Evolutionary conservation across 2,113 vertebrate genomes (phyloP).

Genomic region (Neopipo cinnamomea): DNA sequence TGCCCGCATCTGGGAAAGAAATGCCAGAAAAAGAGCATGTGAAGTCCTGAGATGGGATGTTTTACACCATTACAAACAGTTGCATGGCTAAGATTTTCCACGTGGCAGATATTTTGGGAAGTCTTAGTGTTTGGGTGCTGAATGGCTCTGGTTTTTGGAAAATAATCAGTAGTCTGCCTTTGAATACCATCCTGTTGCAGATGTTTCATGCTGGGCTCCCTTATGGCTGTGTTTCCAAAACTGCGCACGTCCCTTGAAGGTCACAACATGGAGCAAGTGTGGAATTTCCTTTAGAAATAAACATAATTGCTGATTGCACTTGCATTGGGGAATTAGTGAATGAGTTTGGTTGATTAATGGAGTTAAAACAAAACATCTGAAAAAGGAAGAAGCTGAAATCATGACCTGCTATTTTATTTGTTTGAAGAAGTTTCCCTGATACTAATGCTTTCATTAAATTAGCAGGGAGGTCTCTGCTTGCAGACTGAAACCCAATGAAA

Average conservation of each 20-base stretch:
- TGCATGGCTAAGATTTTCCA: background rate
- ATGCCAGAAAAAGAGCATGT: background rate
- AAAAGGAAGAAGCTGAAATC: background rate
- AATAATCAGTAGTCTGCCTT: background rate
- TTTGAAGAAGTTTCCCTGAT: background rate
- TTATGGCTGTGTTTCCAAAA: background rate
- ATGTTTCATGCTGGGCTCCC: background rate
- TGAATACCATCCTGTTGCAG: background rate
- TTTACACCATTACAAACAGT: background rate
- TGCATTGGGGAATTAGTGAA: background rate
- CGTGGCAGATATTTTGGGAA: background rate
- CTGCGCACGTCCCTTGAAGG: background rate
- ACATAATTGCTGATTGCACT: background rate
- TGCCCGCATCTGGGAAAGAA: background rate
- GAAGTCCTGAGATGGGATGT: background rate
- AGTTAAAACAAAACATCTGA: background rate
- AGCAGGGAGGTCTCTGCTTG: background rate
- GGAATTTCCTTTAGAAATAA: conserved; percentile 19
- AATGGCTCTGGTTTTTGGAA: background rate
- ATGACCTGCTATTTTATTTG: background rate
- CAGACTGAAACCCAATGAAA: background rate
- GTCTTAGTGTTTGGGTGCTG: background rate
- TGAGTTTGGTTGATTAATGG: conserved; percentile 12
- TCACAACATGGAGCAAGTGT: background rate
- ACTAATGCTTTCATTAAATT: background rate